Conservation (phyloP, 1,140 invertebrate species). For the Ganaspis sp. region DNA sequence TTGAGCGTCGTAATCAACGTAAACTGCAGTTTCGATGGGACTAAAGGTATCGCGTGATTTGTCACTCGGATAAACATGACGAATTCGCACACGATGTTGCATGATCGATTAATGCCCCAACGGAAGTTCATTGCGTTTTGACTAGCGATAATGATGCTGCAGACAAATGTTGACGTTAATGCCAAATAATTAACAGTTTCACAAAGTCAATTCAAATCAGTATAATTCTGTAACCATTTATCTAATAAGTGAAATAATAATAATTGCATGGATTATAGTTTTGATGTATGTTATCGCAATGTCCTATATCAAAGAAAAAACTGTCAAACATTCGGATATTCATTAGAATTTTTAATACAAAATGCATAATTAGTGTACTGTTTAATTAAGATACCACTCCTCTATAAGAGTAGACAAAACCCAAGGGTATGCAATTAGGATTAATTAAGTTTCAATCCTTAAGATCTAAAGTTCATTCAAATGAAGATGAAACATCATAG, state of each 20-base stretch:
- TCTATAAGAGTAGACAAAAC: no score
- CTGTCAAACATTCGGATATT: no score
- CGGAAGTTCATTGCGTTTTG: slow-evolving; percentile 38
- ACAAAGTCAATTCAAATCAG: slow-evolving; percentile 2
- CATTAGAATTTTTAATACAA: no score
- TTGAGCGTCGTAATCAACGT: slow-evolving; percentile 15
- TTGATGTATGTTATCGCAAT: no score
- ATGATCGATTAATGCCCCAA: slow-evolving; percentile 38
- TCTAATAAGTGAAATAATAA: background rate
- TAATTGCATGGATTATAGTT: background rate
- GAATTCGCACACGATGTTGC: slow-evolving; percentile 32
- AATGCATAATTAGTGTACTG: no score
- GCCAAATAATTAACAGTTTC: background rate
- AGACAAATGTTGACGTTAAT: background rate
- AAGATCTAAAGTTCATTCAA: no score
- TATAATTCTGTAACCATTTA: background rate
- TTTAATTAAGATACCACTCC: no score
- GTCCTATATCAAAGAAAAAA: no score
- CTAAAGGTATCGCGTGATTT: slow-evolving; percentile 40
- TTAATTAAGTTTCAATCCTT: no score
- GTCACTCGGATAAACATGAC: slow-evolving; percentile 34
- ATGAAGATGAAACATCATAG: background rate
- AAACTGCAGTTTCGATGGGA: background rate
- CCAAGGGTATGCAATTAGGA: no score
- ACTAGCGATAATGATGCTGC: slow-evolving; percentile 37